These are phyloP conservation scores for Sitta europaea DNA, from an alignment of 2,113 vertebrate species.

Conservation along the genomic window DNA sequence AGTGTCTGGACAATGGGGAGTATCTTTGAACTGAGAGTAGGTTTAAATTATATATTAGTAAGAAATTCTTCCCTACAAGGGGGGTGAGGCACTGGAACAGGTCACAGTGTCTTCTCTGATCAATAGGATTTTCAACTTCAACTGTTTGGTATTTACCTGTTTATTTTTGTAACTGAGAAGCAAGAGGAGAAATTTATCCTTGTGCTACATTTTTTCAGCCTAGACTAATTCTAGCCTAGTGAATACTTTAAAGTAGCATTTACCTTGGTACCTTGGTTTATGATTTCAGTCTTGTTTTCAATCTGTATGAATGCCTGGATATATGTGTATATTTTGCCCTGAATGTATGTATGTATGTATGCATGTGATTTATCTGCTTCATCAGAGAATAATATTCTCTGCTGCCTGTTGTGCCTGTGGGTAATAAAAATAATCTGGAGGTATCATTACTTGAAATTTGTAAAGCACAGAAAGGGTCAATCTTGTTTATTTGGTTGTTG, in stretches of 20 bases:
- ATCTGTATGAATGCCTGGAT: not conserved
- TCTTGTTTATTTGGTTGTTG: not conserved
- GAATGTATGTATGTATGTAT: not conserved
- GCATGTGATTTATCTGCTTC: not conserved
- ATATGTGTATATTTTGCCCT: not conserved
- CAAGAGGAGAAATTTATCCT: not conserved
- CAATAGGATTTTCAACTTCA: not conserved
- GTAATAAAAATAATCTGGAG: not conserved
- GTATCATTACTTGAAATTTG: not conserved
- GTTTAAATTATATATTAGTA: not conserved
- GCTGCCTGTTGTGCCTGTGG: not conserved
- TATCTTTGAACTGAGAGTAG: not conserved
- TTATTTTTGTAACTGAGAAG: slow-evolving; percentile 10
- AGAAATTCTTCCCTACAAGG: not conserved
- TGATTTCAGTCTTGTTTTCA: not conserved
- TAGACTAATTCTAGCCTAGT: not conserved
- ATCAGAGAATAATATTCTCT: not conserved
- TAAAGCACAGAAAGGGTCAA: not conserved
- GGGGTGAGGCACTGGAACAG: not conserved
- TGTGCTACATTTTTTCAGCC: not conserved
- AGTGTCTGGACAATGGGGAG: not conserved
- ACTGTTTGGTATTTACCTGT: not conserved
- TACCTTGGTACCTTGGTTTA: not conserved
- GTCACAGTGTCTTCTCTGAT: not conserved
- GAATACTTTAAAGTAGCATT: not conserved